phyloP scores from a whole-genome alignment of 2,888 invertebrate genomes.

The Hypena proboscidalis region DNA sequence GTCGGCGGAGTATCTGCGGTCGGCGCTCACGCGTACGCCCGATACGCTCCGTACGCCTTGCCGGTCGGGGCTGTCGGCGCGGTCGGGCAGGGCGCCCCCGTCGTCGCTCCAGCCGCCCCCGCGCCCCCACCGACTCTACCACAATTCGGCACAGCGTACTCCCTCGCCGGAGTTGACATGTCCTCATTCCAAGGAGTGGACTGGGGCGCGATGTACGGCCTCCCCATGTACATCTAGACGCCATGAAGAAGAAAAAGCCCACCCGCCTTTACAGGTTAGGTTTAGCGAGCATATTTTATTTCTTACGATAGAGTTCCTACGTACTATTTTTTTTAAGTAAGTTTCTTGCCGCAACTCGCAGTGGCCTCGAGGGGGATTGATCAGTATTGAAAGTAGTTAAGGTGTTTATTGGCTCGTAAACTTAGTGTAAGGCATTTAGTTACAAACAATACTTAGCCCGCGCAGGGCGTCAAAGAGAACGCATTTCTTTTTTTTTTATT shows the following conservation, averaged over 20 bases:
- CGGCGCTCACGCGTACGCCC: constrained; percentile 79
- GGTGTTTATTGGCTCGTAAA: constrained; percentile 59
- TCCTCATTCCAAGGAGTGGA: constrained; percentile 96
- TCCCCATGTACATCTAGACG: constrained; percentile 95
- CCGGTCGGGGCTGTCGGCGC: constrained; percentile 54
- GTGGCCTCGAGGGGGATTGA: constrained; percentile 52
- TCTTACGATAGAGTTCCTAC: constrained; percentile 65
- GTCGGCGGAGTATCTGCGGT: constrained; percentile 53
- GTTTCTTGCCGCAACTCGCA: constrained; percentile 61
- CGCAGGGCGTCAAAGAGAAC: constrained; percentile 72
- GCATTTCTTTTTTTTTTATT: constrained; percentile 70
- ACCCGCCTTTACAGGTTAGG: constrained; percentile 59
- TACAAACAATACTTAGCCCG: constrained; percentile 63
- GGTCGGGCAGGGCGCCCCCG: constrained; percentile 56
- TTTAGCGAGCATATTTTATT: constrained; percentile 48
- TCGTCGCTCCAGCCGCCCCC: constrained; percentile 81
- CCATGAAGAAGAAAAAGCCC: constrained; percentile 32
- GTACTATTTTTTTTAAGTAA: constrained; percentile 50
- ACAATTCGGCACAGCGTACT: constrained; percentile 90
- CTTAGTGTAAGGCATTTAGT: constrained; percentile 62
- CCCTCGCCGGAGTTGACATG: constrained; percentile 95
- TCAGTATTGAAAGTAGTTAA: constrained; percentile 64
- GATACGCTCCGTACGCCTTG: constrained; percentile 83
- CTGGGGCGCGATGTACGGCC: constrained; percentile 96
- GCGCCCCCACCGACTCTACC: constrained; percentile 86